Base-by-base conservation (phyloP, 2,113 vertebrate species). In the Epinephelus moara region DNA sequence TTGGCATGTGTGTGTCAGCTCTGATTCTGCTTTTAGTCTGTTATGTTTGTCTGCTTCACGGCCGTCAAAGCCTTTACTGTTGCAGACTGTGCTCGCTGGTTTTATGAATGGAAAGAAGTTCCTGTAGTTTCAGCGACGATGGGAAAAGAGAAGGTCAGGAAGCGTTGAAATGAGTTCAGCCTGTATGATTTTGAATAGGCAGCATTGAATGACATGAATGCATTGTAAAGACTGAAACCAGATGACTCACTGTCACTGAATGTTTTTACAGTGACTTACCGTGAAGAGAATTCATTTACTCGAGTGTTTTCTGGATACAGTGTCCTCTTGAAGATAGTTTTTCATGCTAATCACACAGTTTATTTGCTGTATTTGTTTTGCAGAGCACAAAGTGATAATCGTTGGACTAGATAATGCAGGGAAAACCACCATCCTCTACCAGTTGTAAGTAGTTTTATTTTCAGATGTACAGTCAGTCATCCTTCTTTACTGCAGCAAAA, bases 331-430 rank as follows among this genome's bases (percentile, higher is more conserved):
- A 37, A 19, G 27, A 42, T 17, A 30, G 33, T 37, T 25, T 12
- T 21, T 45, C 8, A 11, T 45, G 2, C 7, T 11, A 45, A 45
- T 45, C 42, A 53, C 0, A 2, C 14, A 37, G 33, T 37, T 37
- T 6, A 37, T 37, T 6, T 37, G 33, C 33, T 61, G 4, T 42
- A 1, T 74, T 33, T 91, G 30, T 84, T 75, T 87, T 96, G 64
- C 95, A 99, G 98, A 99, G 93, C 98, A 99, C 96, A 99, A 99
- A 94, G 98, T 99, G 89, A 99, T 99, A 85, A 99, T 99, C 92
- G 98, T 99, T 84, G 98, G 98, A 49, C 94, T 99, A 89, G 98
- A 99, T 93, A 99, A 99, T 90, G 98, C 98, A 70, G 98, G 98
- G 72, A 99, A 99, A 95, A 99, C 98, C 6, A 99, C 98, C 68